Base-by-base conservation (phyloP, 2,888 invertebrate genomes). In the Luperina nickerlii region DNA sequence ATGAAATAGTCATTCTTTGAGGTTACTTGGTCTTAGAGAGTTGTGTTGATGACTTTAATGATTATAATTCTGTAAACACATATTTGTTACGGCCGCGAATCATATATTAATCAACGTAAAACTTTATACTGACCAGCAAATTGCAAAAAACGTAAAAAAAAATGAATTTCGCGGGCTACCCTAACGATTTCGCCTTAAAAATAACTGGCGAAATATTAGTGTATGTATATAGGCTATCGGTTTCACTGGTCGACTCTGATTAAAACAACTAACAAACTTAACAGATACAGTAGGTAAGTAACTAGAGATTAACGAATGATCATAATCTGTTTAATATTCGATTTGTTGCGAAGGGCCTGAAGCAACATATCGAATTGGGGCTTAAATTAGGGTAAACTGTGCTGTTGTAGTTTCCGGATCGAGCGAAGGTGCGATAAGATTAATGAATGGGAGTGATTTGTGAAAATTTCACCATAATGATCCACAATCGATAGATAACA, bases 241-340 rank as follows among this genome's bases (percentile, higher is more conserved):
- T 62, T n/a, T 38, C 13, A 15, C 24, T 24, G 24, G 20, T 24
- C 45, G 9, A 27, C 11, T 57, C 42, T 32, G 57, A 73, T 48
- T 71, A 32, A 27, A 5, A 73, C 51, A 57, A 60, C n/a, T 69
- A 48, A 63, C 32, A 13, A 15, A 42, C 54, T 68, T 51, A 27
- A 66, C 18, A 32, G 62, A 45, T n/a, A 54, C 62, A 74, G 48
- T 66, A 32, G 32, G 63, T 63, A 63, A 68, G 32, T 63, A 60
- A 68, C 45, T 27, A 66, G 48, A 42, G 62, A 70, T 85, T 74
- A 73, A 18, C 20, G 15, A 54, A 69, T 84, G 27, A 84, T 45
- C 60, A 57, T 32, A 69, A 75, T 69, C 48, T 24, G 57, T 62
- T 45, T 42, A 65, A 51, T 65, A 60, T 85, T 74, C 60, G 65